Evolutionary conservation across 2,797 vertebrate species (phyloP).

Genomic region (Buphagus erythrorhynchus): DNA sequence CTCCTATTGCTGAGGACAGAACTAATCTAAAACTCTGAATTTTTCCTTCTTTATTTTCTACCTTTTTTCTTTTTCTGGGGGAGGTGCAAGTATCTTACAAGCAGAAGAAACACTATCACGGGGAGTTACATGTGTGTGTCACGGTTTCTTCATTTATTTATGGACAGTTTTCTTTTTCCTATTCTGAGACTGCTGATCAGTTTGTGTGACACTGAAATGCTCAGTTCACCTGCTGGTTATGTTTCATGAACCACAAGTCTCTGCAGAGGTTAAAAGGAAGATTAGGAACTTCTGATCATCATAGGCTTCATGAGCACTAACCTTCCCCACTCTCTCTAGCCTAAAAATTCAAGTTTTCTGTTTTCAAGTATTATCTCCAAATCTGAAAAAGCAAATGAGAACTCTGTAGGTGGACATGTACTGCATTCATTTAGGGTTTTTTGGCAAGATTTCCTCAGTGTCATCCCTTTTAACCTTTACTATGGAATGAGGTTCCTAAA

Average conservation of each 20-base stretch:
- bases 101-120: not conserved
- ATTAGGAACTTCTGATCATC: not conserved
- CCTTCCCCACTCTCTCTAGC: not conserved
- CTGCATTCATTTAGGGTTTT: not conserved
- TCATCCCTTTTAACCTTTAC: not conserved
- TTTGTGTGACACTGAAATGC: not conserved
- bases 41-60: not conserved
- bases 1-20: not conserved
- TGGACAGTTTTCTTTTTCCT: not conserved
- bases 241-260: not conserved
- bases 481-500: not conserved
- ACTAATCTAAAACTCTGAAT: not conserved
- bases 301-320: not conserved
- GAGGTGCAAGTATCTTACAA: not conserved
- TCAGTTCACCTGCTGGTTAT: not conserved
- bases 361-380: not conserved
- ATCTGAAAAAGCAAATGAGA: not conserved
- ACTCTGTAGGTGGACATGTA: not conserved
- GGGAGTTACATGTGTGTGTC: not conserved
- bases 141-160: not conserved
- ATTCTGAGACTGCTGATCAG: not conserved
- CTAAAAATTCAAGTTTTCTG: not conserved
- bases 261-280: not conserved
- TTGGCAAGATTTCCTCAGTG: not conserved
- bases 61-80: not conserved